Percentiles rank a stretch among this genome's conserved stretches.
These are phyloP conservation scores for Magallana angulata DNA, from an alignment of 1,140 invertebrate species.

Conservation along the genomic window DNA sequence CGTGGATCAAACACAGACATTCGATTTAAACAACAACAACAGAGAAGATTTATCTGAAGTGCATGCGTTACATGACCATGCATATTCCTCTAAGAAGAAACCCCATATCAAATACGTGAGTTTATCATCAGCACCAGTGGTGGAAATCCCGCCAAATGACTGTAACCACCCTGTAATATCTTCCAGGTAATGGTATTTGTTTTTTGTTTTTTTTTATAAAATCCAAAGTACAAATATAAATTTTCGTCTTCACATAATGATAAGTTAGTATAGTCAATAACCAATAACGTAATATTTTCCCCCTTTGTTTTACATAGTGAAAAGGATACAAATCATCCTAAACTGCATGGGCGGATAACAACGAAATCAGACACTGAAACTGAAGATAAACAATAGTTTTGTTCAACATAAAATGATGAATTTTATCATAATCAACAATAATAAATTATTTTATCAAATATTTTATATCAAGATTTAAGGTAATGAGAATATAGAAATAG, in stretches of 20 bases:
- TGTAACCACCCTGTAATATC: neutral
- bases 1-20: neutral
- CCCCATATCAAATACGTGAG: neutral
- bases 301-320: neutral
- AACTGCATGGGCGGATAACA: neutral
- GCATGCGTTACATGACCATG: neutral
- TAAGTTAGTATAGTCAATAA: neutral
- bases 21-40: neutral
- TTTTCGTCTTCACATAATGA: neutral
- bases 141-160: constrained; percentile 1
- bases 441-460: neutral
- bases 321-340: neutral
- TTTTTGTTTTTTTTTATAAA: neutral
- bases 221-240: neutral
- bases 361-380: neutral
- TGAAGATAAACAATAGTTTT: neutral
- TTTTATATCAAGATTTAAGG: neutral
- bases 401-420: too few species aligned
- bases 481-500: neutral
- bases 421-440: too few species aligned
- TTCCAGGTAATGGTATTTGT: neutral
- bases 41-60: neutral
- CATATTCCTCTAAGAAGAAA: neutral
- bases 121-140: neutral
- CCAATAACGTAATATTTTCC: neutral